Evolutionary conservation across 2,888 invertebrate species (phyloP).

Genomic region (Ichneumoninae sp.): DNA sequence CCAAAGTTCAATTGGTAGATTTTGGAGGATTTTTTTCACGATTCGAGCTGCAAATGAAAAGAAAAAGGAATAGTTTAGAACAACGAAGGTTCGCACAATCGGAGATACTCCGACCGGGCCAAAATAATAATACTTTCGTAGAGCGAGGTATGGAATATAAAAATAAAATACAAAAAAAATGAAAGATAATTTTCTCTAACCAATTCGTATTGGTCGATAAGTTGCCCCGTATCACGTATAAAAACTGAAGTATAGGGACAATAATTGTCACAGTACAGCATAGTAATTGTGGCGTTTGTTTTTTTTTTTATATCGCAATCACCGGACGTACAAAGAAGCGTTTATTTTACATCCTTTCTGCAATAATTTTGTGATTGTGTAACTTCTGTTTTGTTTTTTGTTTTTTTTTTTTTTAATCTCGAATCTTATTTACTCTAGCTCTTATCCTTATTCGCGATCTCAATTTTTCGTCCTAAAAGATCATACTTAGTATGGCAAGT

Average conservation of each 20-base stretch:
- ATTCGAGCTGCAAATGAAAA: conserved; percentile 68
- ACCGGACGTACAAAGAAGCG: conserved; percentile 52
- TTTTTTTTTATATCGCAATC: conserved; percentile 33
- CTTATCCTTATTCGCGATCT: conserved; percentile 72
- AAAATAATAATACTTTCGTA: conserved; percentile 36
- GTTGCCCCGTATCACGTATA: conserved; percentile 41
- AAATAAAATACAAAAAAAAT: conserved; percentile 31
- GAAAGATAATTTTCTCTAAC: conserved; percentile 24
- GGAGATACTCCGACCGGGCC: conserved; percentile 5
- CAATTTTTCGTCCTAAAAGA: conserved; percentile 83
- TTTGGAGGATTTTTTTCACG: conserved; percentile 66
- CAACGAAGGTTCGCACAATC: conserved; percentile 6
- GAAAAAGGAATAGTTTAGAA: conserved; percentile 65
- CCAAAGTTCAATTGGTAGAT: conserved; percentile 64
- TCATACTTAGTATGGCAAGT: conserved; percentile 79
- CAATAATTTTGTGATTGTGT: conserved; percentile 42
- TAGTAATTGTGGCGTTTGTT: conserved; percentile 26
- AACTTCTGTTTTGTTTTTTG: conserved; percentile 21
- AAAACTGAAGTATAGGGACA: conserved; percentile 42
- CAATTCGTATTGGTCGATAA: conserved; percentile 39
- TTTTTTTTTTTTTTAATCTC: not conserved
- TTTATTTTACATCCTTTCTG: conserved; percentile 59
- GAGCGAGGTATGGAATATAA: conserved; percentile 17
- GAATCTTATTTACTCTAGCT: conserved; percentile 67
- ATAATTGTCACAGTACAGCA: conserved; percentile 31